Base-by-base conservation (phyloP, 1,140 invertebrate genomes). In the Eumeta japonica region DNA sequence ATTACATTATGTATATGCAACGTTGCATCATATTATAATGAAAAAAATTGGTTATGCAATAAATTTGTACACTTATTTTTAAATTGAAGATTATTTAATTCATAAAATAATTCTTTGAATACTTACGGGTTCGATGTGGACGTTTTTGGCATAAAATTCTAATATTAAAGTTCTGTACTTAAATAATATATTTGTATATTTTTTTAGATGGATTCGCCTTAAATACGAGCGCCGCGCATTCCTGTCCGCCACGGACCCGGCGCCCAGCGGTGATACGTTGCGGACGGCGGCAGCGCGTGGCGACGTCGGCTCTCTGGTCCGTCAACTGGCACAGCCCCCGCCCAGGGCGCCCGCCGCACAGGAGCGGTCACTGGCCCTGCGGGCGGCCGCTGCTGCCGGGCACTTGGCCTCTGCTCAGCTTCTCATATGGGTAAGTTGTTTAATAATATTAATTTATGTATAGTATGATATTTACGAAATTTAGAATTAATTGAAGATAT, bases 351-450 rank as follows among this genome's bases (percentile, higher is more conserved):
- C 59, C 52, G 28, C 54, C 59, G 12, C 7, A 5, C 20, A 24
- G 20, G 20, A 24, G 5, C 5, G 20, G 20, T 24, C 5, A 86
- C 27, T 30, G 14, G 37, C 91, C 1, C 75, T 97, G 29, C 90
- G 97, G 59, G 79, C 97, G 35, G 93, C 94, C 17, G 90, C 90
- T 54, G 87, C 89, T 10, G 85, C 90, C 41, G 92, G 92, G 15
- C 92, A 93, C 65, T 78, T 95, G 42, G 87, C 93, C 35, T 85
- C 94, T 55, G 86, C 91, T 17, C 94, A 97, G 75, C 79, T 97
- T 29, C 78, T 97, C 16, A 85, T 97, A 60, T 97, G 93, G 94
- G 93, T 96, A 77, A 80, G 79, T 66, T 35, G 16, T 30, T 11
- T n/a, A 13, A 28, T 16, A 33, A 5, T 12, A 39, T 39, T 12